phyloP scores from a whole-genome alignment of 2,888 invertebrate species.

The Yponomeuta sedellus region DNA sequence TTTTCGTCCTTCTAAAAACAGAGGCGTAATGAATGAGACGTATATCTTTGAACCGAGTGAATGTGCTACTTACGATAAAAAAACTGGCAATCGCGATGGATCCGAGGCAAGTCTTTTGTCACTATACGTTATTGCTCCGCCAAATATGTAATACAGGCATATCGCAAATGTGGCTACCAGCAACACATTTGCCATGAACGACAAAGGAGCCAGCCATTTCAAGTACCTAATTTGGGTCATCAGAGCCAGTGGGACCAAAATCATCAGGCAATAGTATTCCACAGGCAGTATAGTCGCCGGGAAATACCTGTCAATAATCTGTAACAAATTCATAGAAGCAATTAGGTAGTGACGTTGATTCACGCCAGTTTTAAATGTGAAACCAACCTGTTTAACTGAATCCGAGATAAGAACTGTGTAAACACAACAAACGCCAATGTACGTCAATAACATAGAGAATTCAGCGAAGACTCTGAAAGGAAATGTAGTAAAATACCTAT shows the following conservation, averaged over 20 bases:
- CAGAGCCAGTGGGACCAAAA: constrained; percentile 51
- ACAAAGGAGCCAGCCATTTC: constrained; percentile 91
- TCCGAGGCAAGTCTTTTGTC: constrained; percentile 74
- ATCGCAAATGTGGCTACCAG: constrained; percentile 87
- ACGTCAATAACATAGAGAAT: constrained; percentile 79
- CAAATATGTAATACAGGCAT: constrained; percentile 89
- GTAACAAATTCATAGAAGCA: constrained; percentile 32
- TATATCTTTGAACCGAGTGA: too few species aligned
- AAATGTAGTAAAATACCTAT: not conserved
- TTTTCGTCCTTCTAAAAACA: too few species aligned
- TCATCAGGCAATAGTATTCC: constrained; percentile 63
- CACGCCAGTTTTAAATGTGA: not conserved
- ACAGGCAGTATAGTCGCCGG: constrained; percentile 47
- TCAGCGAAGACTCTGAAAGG: constrained; percentile 73
- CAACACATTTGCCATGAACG: constrained; percentile 89
- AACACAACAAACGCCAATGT: constrained; percentile 83
- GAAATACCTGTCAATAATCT: constrained; percentile 58
- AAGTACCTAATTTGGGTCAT: constrained; percentile 81
- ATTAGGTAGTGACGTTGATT: not conserved
- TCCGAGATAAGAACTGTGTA: constrained; percentile 86
- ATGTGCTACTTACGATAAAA: constrained; percentile 78
- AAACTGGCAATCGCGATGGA: constrained; percentile 84
- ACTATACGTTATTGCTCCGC: constrained; percentile 52
- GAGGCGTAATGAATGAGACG: too few species aligned
- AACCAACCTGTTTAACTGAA: constrained; percentile 78